Evolutionary conservation across 2,888 invertebrate species (phyloP), one percentile per base, ranked within the genome.

Genomic region (Lithosia quadra): DNA sequence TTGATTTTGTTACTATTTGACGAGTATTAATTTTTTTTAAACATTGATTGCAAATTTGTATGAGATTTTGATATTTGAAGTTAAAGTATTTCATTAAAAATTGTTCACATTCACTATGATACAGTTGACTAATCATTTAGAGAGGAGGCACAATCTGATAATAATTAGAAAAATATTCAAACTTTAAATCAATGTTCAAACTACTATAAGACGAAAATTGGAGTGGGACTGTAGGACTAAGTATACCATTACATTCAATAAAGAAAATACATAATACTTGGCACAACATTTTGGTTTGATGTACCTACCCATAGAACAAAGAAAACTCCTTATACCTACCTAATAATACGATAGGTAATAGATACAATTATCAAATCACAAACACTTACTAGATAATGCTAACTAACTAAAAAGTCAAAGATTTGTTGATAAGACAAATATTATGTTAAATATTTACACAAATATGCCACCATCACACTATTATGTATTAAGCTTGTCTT

Each of bases 1-100:
- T 62, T 56, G 33, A 57, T 34, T 34, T 67, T 13, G 24, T 28
- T 55, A 34, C 21, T 43, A 18, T 43, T 61, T 39, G 22, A 43
- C 0, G 15, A 39, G n/a, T n/a, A n/a, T n/a, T n/a, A n/a, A n/a
- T n/a, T n/a, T n/a, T 49, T 49, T 49, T 43, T 11, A 15, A 39
- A 13, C 39, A 39, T 3, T 39, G 39, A 18, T 18, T 18, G 18
- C 43, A 28, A n/a, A n/a, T n/a, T n/a, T n/a, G n/a, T n/a, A n/a
- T n/a, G n/a, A n/a, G n/a, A n/a, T n/a, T n/a, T n/a, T n/a, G n/a
- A n/a, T 28, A 5, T 28, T 28, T 28, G 28, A 28, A 28, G 28
- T 2, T 5, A 28, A 28, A 28, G 28, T 28, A 28, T 39, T 39
- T 15, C 43, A 43, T 39, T 4, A 15, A 39, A 15, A 43, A 43